Percentiles rank a stretch among this genome's conserved stretches.
Conservation (phyloP, 2,797 vertebrate species). For the Gymnodraco acuticeps region DNA sequence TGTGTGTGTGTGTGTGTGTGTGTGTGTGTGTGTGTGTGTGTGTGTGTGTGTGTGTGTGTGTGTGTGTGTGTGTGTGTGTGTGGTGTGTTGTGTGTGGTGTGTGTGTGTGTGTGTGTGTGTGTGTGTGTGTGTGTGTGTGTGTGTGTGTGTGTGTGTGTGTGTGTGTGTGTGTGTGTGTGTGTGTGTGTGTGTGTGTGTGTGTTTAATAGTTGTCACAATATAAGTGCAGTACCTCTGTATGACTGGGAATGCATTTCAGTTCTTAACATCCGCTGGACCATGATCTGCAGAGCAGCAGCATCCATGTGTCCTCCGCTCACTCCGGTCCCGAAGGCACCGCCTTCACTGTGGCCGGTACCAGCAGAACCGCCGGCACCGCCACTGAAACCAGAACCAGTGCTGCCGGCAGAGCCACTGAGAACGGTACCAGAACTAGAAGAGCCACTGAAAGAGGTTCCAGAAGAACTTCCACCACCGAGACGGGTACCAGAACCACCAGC, state of each 20-base stretch:
- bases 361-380: background rate
- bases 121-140: constrained; percentile 28
- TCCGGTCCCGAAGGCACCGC: constrained; percentile 15
- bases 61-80: constrained; percentile 8
- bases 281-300: constrained; percentile 63
- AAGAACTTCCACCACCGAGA: background rate
- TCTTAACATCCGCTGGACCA: constrained; percentile 84
- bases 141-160: constrained; percentile 22
- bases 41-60: constrained; percentile 24
- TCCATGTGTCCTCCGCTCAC: constrained; percentile 54
- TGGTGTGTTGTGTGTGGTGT: no score
- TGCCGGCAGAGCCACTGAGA: background rate
- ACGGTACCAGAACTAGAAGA: background rate
- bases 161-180: constrained; percentile 13
- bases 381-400: background rate
- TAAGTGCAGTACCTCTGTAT: constrained; percentile 85
- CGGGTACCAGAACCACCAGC: constrained; percentile 7
- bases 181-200: constrained; percentile 21
- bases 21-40: constrained; percentile 33
- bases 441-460: background rate
- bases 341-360: constrained; percentile 1
- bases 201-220: background rate
- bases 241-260: constrained; percentile 85
- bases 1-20: constrained; percentile 5
- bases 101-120: constrained; percentile 7